These are phyloP conservation scores for Meandrina meandrites DNA, from an alignment of 92 coral and sea anemone genomes.

Conservation along the genomic window DNA sequence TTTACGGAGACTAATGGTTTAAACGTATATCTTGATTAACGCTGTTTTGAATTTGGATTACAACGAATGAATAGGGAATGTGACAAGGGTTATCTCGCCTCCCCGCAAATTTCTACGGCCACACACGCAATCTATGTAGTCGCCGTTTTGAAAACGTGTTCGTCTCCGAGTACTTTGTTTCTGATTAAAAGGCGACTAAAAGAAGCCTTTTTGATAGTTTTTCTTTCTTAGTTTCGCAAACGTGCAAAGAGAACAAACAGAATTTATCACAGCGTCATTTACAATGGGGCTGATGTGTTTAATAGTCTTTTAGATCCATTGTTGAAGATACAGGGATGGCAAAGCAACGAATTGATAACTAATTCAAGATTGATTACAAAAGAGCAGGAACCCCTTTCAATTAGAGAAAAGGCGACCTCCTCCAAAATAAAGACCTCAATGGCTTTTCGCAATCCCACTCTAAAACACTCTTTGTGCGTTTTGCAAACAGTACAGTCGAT, in stretches of 20 bases:
- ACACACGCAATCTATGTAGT: conserved; percentile 44
- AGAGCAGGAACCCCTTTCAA: conserved; percentile 35
- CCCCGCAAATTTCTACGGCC: conserved; percentile 19
- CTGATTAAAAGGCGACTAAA: background rate
- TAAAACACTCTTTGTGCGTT: conserved; percentile 67
- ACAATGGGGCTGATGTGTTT: conserved; percentile 40
- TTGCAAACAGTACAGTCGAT: conserved; percentile 26
- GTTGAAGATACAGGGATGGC: conserved; percentile 44
- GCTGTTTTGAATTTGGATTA: conserved; percentile 43
- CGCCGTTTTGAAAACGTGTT: background rate
- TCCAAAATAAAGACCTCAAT: conserved; percentile 38
- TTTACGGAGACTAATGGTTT: conserved; percentile 28
- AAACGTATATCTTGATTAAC: conserved; percentile 46
- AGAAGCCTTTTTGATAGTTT: background rate
- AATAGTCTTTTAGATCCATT: conserved; percentile 46
- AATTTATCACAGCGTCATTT: conserved; percentile 14
- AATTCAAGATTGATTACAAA: conserved; percentile 38
- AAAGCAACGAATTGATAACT: conserved; percentile 42
- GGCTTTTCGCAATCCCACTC: conserved; percentile 79
- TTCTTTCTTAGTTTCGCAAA: conserved; percentile 30
- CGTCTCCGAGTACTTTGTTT: background rate
- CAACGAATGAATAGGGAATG: conserved; percentile 26
- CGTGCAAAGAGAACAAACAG: conserved; percentile 43
- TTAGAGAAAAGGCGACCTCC: conserved; percentile 35
- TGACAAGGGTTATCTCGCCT: conserved; percentile 43